These are phyloP conservation scores for Siderastrea siderea DNA, from an alignment of 92 coral and sea anemone species.

Conservation along the genomic window DNA sequence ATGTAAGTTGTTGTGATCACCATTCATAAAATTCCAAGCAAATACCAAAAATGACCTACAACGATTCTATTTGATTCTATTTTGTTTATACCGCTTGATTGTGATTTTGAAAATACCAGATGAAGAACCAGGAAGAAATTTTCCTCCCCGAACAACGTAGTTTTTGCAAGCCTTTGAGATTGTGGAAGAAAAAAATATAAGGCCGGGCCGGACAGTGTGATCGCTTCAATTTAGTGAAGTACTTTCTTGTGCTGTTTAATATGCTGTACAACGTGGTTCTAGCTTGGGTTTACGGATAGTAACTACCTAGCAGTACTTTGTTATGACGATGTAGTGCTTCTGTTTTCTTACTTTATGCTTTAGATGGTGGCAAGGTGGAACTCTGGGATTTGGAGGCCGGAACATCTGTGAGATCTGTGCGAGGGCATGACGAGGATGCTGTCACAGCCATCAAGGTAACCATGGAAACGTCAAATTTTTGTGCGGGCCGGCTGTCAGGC, in stretches of 20 bases:
- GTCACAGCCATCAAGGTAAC: conserved; percentile 94
- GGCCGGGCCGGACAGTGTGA: too few relatives aligned
- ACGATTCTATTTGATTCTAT: too few relatives aligned
- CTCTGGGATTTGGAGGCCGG: conserved; percentile 94
- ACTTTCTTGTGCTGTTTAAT: not conserved
- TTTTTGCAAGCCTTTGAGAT: too few relatives aligned
- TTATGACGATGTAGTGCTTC: not conserved
- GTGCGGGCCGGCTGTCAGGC: not conserved
- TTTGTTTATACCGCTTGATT: too few relatives aligned
- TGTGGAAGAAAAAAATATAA: too few relatives aligned
- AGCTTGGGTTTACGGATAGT: not conserved
- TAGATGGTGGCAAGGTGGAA: conserved; percentile 96
- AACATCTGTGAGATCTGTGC: conserved; percentile 78
- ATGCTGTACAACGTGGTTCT: not conserved
- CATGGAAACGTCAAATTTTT: not conserved
- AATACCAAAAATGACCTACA: too few relatives aligned
- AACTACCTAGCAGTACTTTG: not conserved
- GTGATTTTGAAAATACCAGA: too few relatives aligned
- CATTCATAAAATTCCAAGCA: too few relatives aligned
- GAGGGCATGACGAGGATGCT: conserved; percentile 78
- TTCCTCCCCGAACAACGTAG: too few relatives aligned
- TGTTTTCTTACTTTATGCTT: not conserved
- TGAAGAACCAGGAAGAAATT: too few relatives aligned
- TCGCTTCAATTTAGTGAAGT: not conserved
- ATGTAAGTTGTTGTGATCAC: too few relatives aligned